phyloP scores from a whole-genome alignment of 2,113 vertebrate species.

The Lamprologus callipterus region DNA sequence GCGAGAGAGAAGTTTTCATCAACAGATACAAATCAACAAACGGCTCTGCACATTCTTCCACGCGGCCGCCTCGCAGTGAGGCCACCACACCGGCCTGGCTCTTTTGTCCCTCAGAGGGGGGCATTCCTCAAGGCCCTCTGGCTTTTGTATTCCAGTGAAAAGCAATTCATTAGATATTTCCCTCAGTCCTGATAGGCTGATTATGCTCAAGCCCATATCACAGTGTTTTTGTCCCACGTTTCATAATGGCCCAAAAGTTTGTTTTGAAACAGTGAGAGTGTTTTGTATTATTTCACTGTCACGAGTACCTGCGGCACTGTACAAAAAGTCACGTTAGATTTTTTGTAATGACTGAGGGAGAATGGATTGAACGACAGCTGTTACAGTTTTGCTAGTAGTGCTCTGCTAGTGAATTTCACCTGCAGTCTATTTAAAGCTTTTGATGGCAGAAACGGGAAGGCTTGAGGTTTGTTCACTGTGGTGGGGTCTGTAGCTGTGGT shows the following conservation, averaged over 20 bases:
- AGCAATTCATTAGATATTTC: conserved; percentile 37
- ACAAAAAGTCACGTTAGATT: background rate
- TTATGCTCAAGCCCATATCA: background rate
- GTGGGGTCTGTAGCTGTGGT: background rate
- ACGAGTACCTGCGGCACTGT: background rate
- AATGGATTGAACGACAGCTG: background rate
- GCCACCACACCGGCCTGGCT: background rate
- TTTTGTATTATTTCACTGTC: background rate
- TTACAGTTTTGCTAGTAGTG: background rate
- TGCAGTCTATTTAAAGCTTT: background rate
- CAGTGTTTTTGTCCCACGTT: background rate
- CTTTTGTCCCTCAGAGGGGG: conserved; percentile 22
- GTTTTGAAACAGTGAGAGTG: background rate
- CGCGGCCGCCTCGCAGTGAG: background rate
- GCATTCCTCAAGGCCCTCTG: conserved; percentile 46
- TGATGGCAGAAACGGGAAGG: background rate
- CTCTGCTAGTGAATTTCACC: background rate
- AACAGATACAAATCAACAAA: conserved; percentile 6
- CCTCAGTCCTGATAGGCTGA: conserved; percentile 3
- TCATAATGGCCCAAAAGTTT: background rate
- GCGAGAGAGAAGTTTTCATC: background rate
- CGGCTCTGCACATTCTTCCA: conserved; percentile 14
- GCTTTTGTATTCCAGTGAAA: conserved; percentile 51
- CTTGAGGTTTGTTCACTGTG: background rate
- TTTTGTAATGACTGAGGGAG: background rate